Evolutionary conservation across 1,140 invertebrate genomes (phyloP), one percentile per base, ranked within the genome.

Genomic region (Drosophila littoralis): DNA sequence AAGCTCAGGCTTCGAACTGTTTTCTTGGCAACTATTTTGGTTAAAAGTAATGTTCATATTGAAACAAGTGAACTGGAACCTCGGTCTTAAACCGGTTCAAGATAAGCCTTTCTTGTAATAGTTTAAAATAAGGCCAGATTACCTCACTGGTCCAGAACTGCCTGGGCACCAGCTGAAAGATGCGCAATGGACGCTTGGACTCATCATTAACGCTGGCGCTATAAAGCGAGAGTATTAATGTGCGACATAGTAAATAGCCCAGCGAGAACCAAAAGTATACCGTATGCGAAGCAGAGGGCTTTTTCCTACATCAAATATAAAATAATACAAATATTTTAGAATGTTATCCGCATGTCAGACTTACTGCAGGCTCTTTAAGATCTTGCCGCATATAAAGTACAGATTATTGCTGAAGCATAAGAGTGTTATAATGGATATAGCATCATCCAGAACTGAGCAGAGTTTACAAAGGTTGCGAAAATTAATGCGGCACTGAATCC

Each of bases 311-410:
- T 46, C 17, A 2, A 15, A 38, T 15, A 32, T 7, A 65, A 43
- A 8, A 48, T 28, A 33, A 10, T 32, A 46, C 8, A 46, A 13
- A 7, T 36, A 15, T 15, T 28, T 8, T 10, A 1, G 22, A 42
- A 12, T 10, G 28, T 12, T 35, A 22, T 5, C 0, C 7, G 38
- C 1, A 10, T 8, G 6, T 7, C 1, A 7, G 42, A 58, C 90
- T 72, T 33, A 96, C 96, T 95, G 94, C 35, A 96, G 90, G 60
- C 94, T 96, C 75, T 96, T 94, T 1, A 96, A 93, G 12, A 96
- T 93, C 80, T 96, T 95, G 0, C 96, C 91, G 54, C 96, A 95
- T 35, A 96, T 95, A 52, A 96, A 96, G 77, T 96, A 96, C 0
- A 96, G 90, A 90, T 96, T 96, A 69, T 95, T 95, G 2, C 93